Conservation (phyloP, 2,888 invertebrate genomes). For the Sepioteuthis lessoniana region DNA sequence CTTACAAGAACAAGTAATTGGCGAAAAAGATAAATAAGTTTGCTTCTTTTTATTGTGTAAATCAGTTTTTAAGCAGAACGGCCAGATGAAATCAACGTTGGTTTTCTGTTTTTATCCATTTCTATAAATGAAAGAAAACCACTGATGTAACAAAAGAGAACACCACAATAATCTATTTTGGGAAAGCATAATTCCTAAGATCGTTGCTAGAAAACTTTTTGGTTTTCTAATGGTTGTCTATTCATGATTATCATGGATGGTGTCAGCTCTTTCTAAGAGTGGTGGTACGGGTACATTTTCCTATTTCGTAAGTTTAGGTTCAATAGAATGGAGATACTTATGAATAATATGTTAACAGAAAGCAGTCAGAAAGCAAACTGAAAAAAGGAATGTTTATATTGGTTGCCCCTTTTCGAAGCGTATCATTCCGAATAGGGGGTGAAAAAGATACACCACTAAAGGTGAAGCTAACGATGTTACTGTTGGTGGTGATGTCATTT, state of each 20-base stretch:
- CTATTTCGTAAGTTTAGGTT: neutral
- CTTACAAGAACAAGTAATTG: no score
- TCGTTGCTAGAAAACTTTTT: no score
- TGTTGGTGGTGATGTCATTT: neutral
- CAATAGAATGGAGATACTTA: neutral
- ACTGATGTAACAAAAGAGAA: neutral
- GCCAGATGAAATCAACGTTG: neutral
- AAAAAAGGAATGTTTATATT: neutral
- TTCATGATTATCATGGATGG: no score
- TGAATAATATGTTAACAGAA: neutral
- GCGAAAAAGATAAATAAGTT: no score
- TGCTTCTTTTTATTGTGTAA: neutral
- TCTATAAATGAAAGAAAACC: neutral
- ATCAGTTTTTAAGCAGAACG: neutral
- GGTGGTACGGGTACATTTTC: neutral
- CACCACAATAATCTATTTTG: neutral
- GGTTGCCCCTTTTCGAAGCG: neutral
- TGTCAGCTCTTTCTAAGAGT: no score
- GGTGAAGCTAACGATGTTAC: neutral
- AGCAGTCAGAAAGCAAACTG: neutral
- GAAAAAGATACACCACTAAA: neutral
- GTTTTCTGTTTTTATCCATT: neutral
- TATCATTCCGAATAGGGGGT: neutral
- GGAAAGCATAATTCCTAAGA: no score
- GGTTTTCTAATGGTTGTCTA: no score